Base-by-base conservation (phyloP, 2,113 vertebrate species). In the zebrafish (Danio rerio) region DNA sequence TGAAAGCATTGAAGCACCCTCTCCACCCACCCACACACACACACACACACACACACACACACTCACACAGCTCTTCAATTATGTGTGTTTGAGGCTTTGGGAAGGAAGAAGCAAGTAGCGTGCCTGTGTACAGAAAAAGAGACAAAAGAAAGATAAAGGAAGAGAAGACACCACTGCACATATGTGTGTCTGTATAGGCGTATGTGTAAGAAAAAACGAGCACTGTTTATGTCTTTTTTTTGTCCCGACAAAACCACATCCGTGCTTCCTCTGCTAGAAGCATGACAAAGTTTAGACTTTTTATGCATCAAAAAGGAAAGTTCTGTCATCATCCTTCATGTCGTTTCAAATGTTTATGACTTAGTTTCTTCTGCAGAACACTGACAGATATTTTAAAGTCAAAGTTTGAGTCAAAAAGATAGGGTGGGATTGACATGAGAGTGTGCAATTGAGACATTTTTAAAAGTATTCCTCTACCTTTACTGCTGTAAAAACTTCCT, bases 1-100 rank as follows among this genome's bases (percentile, higher is more conserved):
- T 83, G 78, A 86, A 86, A 86, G 85, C 45, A 9, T 50, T 61
- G 73, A 80, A 83, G 80, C 72, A 71, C 63, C 78, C 72, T 80
- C 71, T 73, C 15, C 80, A 73, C 80, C 56, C 75, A 78, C 74
- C n/a, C 45, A 63, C 58, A 78, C 73, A 76, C 58, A 31, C 31
- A 31, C 31, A 31, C 31, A 31, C 31, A 31, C 31, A 31, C 31
- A 31, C 31, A 31, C 31, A 31, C 31, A 31, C 31, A 31, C 31
- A 31, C 31, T 2, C 31, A 31, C 31, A 77, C 59, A 59, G 40
- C 69, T 61, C 75, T 58, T 70, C 72, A 63, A n/a, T 63, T 65
- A 78, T 16, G 50, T 56, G 42, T 55, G 78, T 63, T 45, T 82
- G 31, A 66, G 52, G 74, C 53, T 72, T 72, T 74, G 56, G 62